Conservation (phyloP, 2,113 vertebrate species). For the Cephalopholis sonnerati region DNA sequence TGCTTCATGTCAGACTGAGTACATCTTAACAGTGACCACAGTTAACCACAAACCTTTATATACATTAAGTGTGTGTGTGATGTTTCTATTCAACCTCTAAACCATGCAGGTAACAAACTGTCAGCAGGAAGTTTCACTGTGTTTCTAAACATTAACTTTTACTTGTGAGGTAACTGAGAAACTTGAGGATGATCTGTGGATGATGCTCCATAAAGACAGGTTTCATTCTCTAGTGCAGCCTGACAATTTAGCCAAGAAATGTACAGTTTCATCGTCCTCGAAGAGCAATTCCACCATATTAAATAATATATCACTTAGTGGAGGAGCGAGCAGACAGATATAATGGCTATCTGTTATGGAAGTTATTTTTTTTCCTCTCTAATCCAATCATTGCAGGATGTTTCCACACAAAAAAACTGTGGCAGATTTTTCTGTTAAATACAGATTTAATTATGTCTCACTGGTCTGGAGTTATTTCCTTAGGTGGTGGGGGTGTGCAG, state of each 20-base stretch:
- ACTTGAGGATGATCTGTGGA: neutral
- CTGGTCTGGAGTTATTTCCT: slow-evolving; percentile 43
- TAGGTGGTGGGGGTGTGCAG: slow-evolving; percentile 44
- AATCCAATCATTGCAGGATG: slow-evolving; percentile 36
- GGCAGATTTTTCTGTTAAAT: slow-evolving; percentile 44
- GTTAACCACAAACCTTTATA: too few relatives aligned
- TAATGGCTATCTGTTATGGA: slow-evolving; percentile 18
- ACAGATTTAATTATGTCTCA: slow-evolving; percentile 45
- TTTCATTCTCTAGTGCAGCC: slow-evolving; percentile 8
- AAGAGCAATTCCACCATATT: slow-evolving; percentile 42
- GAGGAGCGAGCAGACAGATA: slow-evolving; percentile 24
- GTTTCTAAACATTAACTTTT: neutral
- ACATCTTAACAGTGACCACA: neutral
- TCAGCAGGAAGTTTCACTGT: neutral
- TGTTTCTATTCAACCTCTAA: neutral
- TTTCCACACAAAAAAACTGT: neutral
- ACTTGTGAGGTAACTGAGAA: neutral
- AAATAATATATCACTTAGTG: slow-evolving; percentile 53
- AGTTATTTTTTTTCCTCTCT: neutral
- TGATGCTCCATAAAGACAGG: slow-evolving; percentile 9
- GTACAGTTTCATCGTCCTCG: slow-evolving; percentile 36
- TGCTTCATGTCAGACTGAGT: neutral
- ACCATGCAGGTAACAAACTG: neutral
- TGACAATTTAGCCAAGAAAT: slow-evolving; percentile 22
- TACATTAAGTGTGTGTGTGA: neutral